These are phyloP conservation scores for Ceuthmochares aereus DNA, from an alignment of 2,113 vertebrate species.

Conservation along the genomic window DNA sequence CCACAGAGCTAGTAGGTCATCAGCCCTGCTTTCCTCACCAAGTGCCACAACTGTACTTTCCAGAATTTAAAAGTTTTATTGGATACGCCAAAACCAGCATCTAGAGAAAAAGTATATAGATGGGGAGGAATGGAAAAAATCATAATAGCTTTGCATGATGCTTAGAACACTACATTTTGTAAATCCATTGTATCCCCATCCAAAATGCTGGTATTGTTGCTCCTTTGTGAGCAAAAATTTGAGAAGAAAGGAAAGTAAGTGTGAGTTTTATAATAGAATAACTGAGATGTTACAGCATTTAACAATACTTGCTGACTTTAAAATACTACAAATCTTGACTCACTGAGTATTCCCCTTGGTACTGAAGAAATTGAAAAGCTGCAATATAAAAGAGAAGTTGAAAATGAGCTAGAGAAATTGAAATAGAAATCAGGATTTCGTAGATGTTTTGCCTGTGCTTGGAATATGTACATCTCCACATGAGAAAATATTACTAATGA, in stretches of 20 bases:
- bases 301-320: not conserved
- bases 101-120: not conserved
- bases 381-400: not conserved
- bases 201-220: not conserved
- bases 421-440: not conserved
- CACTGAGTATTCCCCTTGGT: not conserved
- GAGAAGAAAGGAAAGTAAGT: not conserved
- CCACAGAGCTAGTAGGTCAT: slow-evolving; percentile 31
- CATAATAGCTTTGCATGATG: not conserved
- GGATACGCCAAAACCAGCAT: slow-evolving; percentile 26
- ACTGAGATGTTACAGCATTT: not conserved
- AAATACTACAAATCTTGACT: not conserved
- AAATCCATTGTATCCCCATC: not conserved
- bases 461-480: not conserved
- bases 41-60: slow-evolving; percentile 43
- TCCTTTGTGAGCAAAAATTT: not conserved
- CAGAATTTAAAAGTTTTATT: slow-evolving; percentile 53
- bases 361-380: not conserved
- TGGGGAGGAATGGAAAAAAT: not conserved
- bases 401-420: not conserved
- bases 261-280: not conserved
- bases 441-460: not conserved
- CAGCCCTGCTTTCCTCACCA: slow-evolving; percentile 9
- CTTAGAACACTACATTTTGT: not conserved
- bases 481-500: not conserved